Evolutionary conservation across 1,140 invertebrate genomes (phyloP).

Genomic region (Pomacea maculata): DNA sequence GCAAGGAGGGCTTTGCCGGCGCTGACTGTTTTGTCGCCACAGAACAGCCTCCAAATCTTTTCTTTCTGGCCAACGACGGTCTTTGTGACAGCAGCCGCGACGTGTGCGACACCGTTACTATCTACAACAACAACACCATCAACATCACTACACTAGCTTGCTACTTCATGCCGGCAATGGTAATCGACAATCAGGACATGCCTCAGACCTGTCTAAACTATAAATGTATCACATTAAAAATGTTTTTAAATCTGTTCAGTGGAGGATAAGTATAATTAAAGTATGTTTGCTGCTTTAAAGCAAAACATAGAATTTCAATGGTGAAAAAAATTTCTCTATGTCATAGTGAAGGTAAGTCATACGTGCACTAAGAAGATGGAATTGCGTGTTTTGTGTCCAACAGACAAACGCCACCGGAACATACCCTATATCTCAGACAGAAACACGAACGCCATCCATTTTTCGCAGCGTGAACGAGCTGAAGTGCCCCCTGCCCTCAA

Average conservation of each 20-base stretch:
- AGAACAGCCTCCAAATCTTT: slow-evolving; percentile 29
- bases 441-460: slow-evolving; percentile 19
- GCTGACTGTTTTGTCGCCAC: slow-evolving; percentile 41
- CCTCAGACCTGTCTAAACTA: no score
- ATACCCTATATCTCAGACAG: slow-evolving; percentile 13
- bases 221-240: no score
- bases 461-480: slow-evolving; percentile 46
- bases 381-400: slow-evolving; percentile 5
- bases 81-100: slow-evolving; percentile 45
- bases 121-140: slow-evolving; percentile 43
- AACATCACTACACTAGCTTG: slow-evolving; percentile 34
- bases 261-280: background rate
- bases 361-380: background rate
- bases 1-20: slow-evolving; percentile 29
- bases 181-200: slow-evolving; percentile 7
- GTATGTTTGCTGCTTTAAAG: background rate
- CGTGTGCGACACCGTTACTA: slow-evolving; percentile 33
- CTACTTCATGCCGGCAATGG: slow-evolving; percentile 33
- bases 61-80: slow-evolving; percentile 34
- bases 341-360: background rate
- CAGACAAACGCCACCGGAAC: slow-evolving; percentile 39
- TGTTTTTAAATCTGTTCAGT: no score
- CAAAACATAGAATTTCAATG: background rate
- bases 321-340: background rate
- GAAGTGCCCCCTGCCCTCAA: slow-evolving; percentile 31